A percentile compares a stretch with the other conserved stretches of the same genome.
phyloP scores from a whole-genome alignment of 2,888 invertebrate species.

The Rhagophthalmus giganteus region DNA sequence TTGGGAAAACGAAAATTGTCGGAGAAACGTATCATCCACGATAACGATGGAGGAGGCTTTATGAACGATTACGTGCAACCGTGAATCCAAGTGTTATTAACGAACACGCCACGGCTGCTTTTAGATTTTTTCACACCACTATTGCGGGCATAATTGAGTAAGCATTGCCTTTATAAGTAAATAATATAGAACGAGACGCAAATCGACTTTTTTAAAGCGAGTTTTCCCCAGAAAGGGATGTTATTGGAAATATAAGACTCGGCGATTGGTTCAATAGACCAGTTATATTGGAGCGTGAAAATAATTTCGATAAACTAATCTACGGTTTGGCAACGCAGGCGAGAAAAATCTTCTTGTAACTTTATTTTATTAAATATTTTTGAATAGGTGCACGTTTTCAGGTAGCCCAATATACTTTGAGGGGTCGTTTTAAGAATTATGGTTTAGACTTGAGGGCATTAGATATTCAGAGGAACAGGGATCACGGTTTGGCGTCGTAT shows the following conservation, averaged over 20 bases:
- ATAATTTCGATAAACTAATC: constrained; percentile 71
- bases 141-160: constrained; percentile 72
- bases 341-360: too few species aligned
- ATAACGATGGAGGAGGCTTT: constrained; percentile 60
- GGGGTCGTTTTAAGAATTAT: constrained; percentile 69
- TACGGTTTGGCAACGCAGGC: constrained; percentile 78
- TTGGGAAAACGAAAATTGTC: constrained; percentile 66
- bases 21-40: constrained; percentile 65
- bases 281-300: constrained; percentile 64
- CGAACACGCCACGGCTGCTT: constrained; percentile 73
- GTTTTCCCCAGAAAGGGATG: constrained; percentile 61
- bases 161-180: constrained; percentile 43
- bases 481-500: constrained; percentile 83
- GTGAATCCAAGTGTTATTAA: constrained; percentile 69
- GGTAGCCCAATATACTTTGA: constrained; percentile 70
- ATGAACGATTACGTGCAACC: constrained; percentile 67
- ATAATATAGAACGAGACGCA: not conserved
- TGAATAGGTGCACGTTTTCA: too few species aligned
- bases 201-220: constrained; percentile 54
- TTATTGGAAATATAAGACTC: constrained; percentile 62
- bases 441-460: constrained; percentile 80
- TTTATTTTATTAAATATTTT: too few species aligned
- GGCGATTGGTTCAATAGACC: constrained; percentile 75
- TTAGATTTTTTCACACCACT: constrained; percentile 72
- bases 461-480: constrained; percentile 84